phyloP scores from a whole-genome alignment of 2,888 invertebrate species.

The Stenodera caucasica region DNA sequence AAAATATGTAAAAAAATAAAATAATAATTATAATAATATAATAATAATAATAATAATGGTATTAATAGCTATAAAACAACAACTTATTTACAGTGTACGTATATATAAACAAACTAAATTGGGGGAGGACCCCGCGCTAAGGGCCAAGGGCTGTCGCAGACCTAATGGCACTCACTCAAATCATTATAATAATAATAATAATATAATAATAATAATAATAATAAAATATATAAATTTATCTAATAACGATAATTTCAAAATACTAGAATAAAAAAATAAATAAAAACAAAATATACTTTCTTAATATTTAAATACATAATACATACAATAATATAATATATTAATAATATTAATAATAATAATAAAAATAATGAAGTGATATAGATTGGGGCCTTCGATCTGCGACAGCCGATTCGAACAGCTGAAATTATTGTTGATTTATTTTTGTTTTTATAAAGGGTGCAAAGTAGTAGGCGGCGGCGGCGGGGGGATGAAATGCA shows the following conservation, averaged over 20 bases:
- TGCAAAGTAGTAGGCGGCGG: constrained; percentile 33
- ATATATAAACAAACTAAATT: constrained; percentile 51
- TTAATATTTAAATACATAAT: constrained; percentile 42
- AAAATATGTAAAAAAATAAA: constrained; percentile 59
- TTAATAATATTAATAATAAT: constrained; percentile 43
- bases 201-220: constrained; percentile 46
- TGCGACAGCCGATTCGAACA: constrained; percentile 37
- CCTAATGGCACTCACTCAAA: constrained; percentile 23
- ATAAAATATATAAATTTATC: constrained; percentile 55
- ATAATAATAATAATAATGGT: constrained; percentile 47
- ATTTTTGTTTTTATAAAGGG: constrained; percentile 42
- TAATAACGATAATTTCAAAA: constrained; percentile 55
- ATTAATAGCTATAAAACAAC: constrained; percentile 58
- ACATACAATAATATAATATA: constrained; percentile 26
- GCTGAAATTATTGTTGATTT: constrained; percentile 23
- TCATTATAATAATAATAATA: constrained; percentile 35
- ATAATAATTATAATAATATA: constrained; percentile 56
- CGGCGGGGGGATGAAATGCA: constrained; percentile 39
- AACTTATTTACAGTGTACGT: constrained; percentile 56
- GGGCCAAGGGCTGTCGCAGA: constrained; percentile 42
- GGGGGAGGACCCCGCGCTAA: constrained; percentile 31
- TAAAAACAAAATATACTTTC: constrained; percentile 55
- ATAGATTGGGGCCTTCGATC: constrained; percentile 39
- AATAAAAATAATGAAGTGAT: constrained; percentile 42
- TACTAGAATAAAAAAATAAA: constrained; percentile 56